A percentile compares a stretch with the other conserved stretches of the same genome.
Conservation (phyloP, 1,140 invertebrate species). For the Listronotus oregonensis region DNA sequence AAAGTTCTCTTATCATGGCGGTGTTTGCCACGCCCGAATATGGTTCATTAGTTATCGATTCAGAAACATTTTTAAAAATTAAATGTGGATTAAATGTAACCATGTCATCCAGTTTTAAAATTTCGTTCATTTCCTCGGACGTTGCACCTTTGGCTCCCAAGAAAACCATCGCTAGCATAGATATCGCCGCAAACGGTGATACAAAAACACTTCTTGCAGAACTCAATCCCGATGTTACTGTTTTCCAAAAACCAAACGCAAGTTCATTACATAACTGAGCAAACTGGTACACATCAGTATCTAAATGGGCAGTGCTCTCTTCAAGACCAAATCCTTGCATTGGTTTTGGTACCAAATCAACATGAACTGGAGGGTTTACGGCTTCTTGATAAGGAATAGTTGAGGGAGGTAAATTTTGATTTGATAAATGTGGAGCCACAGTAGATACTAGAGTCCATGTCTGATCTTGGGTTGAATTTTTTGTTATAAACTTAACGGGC, state of each 20-base stretch:
- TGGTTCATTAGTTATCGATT: conserved; percentile 66
- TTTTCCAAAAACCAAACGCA: conserved; percentile 79
- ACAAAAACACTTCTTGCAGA: conserved; percentile 77
- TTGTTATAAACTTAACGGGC: conserved; percentile 3
- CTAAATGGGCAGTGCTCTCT: conserved; percentile 71
- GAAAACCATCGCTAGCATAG: conserved; percentile 85
- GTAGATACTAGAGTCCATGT: conserved; percentile 53
- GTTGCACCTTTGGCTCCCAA: conserved; percentile 84
- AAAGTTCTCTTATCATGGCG: conserved; percentile 77
- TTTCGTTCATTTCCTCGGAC: conserved; percentile 86
- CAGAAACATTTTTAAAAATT: conserved; percentile 81
- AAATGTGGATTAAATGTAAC: conserved; percentile 86
- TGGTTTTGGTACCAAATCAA: conserved; percentile 63
- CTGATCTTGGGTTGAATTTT: conserved; percentile 25
- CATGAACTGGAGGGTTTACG: conserved; percentile 47
- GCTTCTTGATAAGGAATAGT: conserved; percentile 28
- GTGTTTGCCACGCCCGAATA: conserved; percentile 72
- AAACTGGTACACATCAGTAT: conserved; percentile 53
- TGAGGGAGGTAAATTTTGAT: conserved; percentile 13
- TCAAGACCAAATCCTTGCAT: conserved; percentile 73
- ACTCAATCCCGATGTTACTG: conserved; percentile 70
- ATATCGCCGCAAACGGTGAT: conserved; percentile 83
- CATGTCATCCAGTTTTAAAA: conserved; percentile 83
- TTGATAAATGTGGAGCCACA: conserved; percentile 40
- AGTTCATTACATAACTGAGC: conserved; percentile 79